Conservation (phyloP, 2,797 vertebrate genomes). For the Acanthurus tractus region DNA sequence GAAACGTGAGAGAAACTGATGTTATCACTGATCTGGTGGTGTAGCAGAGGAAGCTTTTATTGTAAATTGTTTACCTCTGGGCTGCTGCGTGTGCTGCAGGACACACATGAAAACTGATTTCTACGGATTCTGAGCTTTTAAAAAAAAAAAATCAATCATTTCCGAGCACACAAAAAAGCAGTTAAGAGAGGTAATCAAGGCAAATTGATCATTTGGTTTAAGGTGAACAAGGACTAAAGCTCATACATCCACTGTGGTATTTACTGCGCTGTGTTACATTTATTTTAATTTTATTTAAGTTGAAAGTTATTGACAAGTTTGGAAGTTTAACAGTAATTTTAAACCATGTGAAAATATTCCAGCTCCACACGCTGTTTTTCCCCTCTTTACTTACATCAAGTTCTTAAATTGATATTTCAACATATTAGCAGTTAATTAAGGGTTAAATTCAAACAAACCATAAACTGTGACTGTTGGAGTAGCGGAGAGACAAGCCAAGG, state of each 20-base stretch:
- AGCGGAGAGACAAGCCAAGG: too few relatives aligned
- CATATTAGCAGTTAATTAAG: too few relatives aligned
- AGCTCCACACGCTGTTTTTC: too few relatives aligned
- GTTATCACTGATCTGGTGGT: constrained; percentile 34
- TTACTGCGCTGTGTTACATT: not conserved
- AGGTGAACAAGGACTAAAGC: too few relatives aligned
- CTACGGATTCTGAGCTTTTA: constrained; percentile 17
- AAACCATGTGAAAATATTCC: not conserved
- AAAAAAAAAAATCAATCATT: not conserved
- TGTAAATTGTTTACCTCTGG: constrained; percentile 41
- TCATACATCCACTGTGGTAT: not conserved
- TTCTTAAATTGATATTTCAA: too few relatives aligned
- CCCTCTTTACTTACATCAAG: too few relatives aligned
- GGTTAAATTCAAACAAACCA: too few relatives aligned
- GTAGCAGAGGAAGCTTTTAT: constrained; percentile 44
- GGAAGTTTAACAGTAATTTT: not conserved
- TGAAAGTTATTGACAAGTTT: not conserved
- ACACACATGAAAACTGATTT: not conserved
- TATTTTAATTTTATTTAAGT: not conserved
- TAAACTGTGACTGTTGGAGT: too few relatives aligned
- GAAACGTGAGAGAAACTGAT: constrained; percentile 27
- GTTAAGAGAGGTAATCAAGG: not conserved
- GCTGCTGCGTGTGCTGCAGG: constrained; percentile 25
- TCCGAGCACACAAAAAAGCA: too few relatives aligned
- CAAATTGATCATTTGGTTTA: not conserved